Conservation (phyloP, 2,888 invertebrate species). For the Calameuta pallipes region DNA sequence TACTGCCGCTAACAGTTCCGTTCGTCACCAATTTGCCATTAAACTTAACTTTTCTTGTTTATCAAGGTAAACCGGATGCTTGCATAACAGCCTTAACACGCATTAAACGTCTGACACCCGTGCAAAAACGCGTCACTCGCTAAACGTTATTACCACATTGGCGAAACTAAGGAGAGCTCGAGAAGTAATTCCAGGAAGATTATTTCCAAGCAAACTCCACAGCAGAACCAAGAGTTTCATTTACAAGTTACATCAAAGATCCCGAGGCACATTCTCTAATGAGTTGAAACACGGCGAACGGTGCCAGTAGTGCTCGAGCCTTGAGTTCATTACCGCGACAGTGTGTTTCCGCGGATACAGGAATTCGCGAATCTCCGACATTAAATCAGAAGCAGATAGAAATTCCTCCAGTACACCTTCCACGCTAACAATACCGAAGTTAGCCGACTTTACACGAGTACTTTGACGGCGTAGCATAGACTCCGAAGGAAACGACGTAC, state of each 20-base stretch:
- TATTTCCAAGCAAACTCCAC: conserved; percentile 43
- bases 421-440: not conserved
- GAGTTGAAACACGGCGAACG: conserved; percentile 57
- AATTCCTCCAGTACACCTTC: not conserved
- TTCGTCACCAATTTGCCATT: not conserved
- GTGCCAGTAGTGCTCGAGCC: conserved; percentile 36
- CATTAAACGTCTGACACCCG: not conserved
- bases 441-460: not conserved
- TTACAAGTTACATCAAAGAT: conserved; percentile 60
- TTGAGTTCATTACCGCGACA: conserved; percentile 48
- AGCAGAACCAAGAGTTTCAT: conserved; percentile 45
- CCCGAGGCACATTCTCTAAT: conserved; percentile 59
- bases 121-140: conserved; percentile 7
- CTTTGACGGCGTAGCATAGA: not conserved
- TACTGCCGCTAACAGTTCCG: not conserved
- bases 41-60: not conserved
- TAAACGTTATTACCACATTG: conserved; percentile 42
- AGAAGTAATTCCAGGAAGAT: conserved; percentile 8
- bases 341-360: not conserved
- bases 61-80: not conserved
- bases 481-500: not conserved
- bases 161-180: conserved; percentile 15
- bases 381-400: not conserved
- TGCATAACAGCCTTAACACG: not conserved
- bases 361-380: not conserved